phyloP scores from a whole-genome alignment of 1,140 invertebrate species.

The Onthophagus taurus region DNA sequence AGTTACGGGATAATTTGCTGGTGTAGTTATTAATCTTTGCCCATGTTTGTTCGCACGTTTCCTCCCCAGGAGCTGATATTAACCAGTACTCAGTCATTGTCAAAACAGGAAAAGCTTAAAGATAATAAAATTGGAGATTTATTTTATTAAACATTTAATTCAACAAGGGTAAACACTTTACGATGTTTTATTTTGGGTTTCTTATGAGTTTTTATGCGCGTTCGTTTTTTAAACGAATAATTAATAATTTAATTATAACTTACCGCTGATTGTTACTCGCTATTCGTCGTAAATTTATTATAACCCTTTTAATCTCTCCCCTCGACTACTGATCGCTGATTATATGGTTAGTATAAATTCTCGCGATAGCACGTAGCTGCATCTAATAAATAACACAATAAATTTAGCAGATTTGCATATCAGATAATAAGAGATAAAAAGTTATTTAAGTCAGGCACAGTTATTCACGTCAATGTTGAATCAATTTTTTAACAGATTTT shows the following conservation, averaged over 20 bases:
- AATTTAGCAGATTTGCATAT: no score
- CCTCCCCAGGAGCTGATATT: conserved; percentile 95
- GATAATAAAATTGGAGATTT: no score
- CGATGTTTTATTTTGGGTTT: background rate
- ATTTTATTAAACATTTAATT: no score
- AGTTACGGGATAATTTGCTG: conserved; percentile 77
- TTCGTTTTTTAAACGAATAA: conserved; percentile 12
- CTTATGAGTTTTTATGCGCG: conserved; percentile 4
- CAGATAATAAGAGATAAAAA: no score
- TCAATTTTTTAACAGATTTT: no score
- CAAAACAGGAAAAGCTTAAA: conserved; percentile 13
- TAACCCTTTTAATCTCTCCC: conserved; percentile 36
- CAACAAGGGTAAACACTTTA: background rate
- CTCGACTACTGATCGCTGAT: conserved; percentile 38
- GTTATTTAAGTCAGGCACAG: no score
- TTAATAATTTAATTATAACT: conserved; percentile 6
- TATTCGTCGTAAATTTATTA: conserved; percentile 17
- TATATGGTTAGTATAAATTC: conserved; percentile 37
- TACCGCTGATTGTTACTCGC: conserved; percentile 1
- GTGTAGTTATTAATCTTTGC: conserved; percentile 89
- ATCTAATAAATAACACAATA: no score
- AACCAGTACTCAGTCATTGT: conserved; percentile 93
- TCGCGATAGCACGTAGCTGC: conserved; percentile 33
- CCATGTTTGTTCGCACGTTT: conserved; percentile 95
- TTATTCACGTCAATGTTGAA: no score